Evolutionary conservation across 2,113 vertebrate genomes (phyloP), one percentile per base, ranked within the genome.

Genomic region (Eublepharis macularius): DNA sequence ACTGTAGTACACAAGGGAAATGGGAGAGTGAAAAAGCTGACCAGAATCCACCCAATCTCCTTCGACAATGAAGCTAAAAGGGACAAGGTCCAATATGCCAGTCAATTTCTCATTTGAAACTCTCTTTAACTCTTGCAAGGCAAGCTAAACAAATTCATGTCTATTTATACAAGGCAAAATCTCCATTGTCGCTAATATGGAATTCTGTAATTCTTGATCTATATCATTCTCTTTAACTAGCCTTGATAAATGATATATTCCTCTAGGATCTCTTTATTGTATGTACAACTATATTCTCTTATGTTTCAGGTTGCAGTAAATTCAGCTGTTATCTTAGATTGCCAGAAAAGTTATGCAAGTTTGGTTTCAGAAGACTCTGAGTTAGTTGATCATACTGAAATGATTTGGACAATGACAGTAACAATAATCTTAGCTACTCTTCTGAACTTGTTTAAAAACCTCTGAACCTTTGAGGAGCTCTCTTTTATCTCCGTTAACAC

Each of bases 401-500:
- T 65, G 39, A 51, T 47, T 45, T 36, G 41, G 68, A 32, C 54
- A 73, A 5, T 85, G 54, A 80, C 34, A 77, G 74, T 76, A 51
- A 84, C 41, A 85, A 47, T 39, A 36, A 73, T 13, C 24, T 72
- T 65, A 65, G 76, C 36, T 60, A 72, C 41, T 17, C 41, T 39
- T 80, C 54, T 39, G 51, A 84, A 84, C 63, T 77, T 68, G 39
- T 21, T 68, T 84, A 70, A 54, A 32, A 80, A 74, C 47, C 43
- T 87, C 32, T 78, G 57, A 79, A 79, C 68, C 76, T 87, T 60
- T 57, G 73, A 54, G 19, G 45, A 36, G 65, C 10, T 60, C 54
- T 45, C 49, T 72, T 77, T 82, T 72, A 39, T 78, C 43, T 65
- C 17, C 34, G 51, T 78, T 81, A 72, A 65, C 68, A 79, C 34